phyloP scores from a whole-genome alignment of 2,888 invertebrate genomes.

The Electrophaes corylata region DNA sequence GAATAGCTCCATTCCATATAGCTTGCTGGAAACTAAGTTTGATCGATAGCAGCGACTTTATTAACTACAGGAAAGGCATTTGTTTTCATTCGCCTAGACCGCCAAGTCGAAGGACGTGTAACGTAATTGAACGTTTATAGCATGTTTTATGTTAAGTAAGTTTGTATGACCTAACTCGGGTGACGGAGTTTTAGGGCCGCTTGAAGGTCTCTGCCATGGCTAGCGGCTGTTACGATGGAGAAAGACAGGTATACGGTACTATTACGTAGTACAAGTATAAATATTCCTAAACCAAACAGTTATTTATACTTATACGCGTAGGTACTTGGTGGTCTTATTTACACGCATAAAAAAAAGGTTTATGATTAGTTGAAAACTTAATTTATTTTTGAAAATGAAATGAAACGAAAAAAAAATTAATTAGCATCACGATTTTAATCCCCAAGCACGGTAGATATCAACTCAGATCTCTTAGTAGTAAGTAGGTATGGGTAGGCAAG shows the following conservation, averaged over 20 bases:
- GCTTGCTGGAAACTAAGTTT: not conserved
- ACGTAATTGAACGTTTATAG: not conserved
- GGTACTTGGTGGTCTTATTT: too few relatives aligned
- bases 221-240: not conserved
- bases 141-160: not conserved
- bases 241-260: not conserved
- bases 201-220: not conserved
- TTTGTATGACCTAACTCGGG: not conserved
- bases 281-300: too few relatives aligned
- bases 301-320: too few relatives aligned
- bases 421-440: too few relatives aligned
- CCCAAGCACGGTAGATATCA: too few relatives aligned
- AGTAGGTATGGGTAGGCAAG: too few relatives aligned
- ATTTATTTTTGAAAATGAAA: too few relatives aligned
- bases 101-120: slow-evolving; percentile 28
- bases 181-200: not conserved
- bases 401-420: too few relatives aligned
- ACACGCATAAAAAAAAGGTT: too few relatives aligned
- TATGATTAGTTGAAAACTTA: too few relatives aligned
- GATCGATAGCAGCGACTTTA: not conserved
- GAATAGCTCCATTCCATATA: not conserved
- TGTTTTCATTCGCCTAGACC: not conserved
- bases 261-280: too few relatives aligned
- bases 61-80: not conserved
- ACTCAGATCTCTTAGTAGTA: too few relatives aligned